phyloP scores from a whole-genome alignment of 2,888 invertebrate species.

The Sericinus montela region DNA sequence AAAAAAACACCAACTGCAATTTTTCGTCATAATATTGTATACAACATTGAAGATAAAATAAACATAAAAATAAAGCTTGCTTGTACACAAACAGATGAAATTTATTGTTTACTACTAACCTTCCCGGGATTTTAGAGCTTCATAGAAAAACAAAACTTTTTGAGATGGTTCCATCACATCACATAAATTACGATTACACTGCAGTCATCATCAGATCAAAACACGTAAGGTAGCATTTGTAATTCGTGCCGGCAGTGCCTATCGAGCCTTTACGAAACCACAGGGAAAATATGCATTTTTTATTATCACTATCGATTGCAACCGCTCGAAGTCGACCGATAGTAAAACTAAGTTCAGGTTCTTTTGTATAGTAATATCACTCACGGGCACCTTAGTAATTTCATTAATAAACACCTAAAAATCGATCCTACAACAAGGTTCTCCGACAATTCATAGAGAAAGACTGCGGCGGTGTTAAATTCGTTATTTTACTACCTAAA shows the following conservation, averaged over 20 bases:
- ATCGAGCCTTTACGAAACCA: slow-evolving; percentile 63
- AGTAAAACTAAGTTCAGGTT: slow-evolving; percentile 40
- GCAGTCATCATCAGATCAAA: slow-evolving; percentile 31
- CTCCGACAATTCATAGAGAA: slow-evolving; percentile 67
- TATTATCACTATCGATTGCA: slow-evolving; percentile 72
- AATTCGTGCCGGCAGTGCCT: slow-evolving; percentile 45
- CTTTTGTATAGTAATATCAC: slow-evolving; percentile 60
- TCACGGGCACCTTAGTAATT: slow-evolving; percentile 71
- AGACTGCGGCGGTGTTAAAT: slow-evolving; percentile 68
- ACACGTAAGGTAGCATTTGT: slow-evolving; percentile 28
- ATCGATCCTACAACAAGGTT: slow-evolving; percentile 73
- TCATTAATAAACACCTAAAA: slow-evolving; percentile 78
- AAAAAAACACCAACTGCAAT: neutral
- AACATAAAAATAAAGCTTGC: neutral
- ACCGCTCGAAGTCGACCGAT: slow-evolving; percentile 31
- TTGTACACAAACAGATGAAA: neutral
- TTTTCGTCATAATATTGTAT: neutral
- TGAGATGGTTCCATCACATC: slow-evolving; percentile 39
- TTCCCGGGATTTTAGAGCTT: slow-evolving; percentile 1
- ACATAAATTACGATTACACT: slow-evolving; percentile 38
- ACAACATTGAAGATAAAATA: neutral
- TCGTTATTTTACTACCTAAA: slow-evolving; percentile 65
- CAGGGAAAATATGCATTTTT: slow-evolving; percentile 75
- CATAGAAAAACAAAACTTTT: slow-evolving; percentile 27
- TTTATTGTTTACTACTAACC: slow-evolving; percentile 11